Evolutionary conservation across 2,113 vertebrate species (phyloP), one percentile per base, ranked within the genome.

Genomic region (Chaenocephalus aceratus): DNA sequence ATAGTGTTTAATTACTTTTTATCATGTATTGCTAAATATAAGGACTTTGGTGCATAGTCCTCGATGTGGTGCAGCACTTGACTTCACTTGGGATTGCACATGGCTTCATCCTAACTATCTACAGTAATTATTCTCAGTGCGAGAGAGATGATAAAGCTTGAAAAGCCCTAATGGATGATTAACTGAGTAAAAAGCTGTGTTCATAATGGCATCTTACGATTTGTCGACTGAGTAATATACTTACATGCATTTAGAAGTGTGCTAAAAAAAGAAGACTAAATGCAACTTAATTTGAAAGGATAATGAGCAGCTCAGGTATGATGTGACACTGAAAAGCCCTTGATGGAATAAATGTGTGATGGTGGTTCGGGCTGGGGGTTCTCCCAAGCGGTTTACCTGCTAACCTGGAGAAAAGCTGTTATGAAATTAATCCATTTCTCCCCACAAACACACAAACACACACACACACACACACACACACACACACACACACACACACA

Each of bases 391-490:
- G 36, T 88, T 82, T 83, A 58, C 52, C 65, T 75, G 18, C 30
- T 10, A 77, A 72, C 62, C 67, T 49, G 10, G 60, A 79, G 84
- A 86, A 79, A 41, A 85, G 79, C 26, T 44, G 64, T 72, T 78
- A 83, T 86, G 86, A 90, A 91, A 93, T 91, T 10, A 93, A 88
- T 88, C 67, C 51, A 80, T 80, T 82, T 77, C 14, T 64, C 61
- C 76, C 75, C 52, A 80, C 74, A 41, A 16, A 82, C 44, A 48
- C 48, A 56, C 68, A 48, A 41, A 56, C 21, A 21, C 21, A 21
- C 21, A 21, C 21, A 21, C 21, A 21, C 21, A 21, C 21, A 21
- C 21, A n/a, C 21, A 21, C 21, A 21, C 21, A 21, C 21, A 21
- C 21, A 21, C 21, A 21, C 21, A 21, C 21, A 21, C 21, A 21